Conservation (phyloP, 2,888 invertebrate genomes). For the Chydorus sphaericus region DNA sequence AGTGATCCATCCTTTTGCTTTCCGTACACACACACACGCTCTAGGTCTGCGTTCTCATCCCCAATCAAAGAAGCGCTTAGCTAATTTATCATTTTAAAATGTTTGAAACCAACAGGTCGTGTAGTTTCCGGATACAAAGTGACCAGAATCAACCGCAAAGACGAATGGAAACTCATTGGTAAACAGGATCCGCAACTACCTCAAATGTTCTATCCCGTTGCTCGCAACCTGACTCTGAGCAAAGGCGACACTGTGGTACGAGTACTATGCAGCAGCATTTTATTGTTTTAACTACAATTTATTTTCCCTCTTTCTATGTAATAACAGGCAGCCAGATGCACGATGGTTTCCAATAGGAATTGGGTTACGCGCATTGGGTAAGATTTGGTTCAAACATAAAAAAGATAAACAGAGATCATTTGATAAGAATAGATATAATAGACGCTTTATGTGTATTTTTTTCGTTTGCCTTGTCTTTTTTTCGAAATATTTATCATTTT, state of each 20-base stretch:
- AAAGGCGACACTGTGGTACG: slow-evolving; percentile 51
- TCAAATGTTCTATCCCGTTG: slow-evolving; percentile 86
- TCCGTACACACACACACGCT: slow-evolving; percentile 83
- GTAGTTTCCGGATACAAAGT: slow-evolving; percentile 73
- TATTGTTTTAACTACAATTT: not conserved
- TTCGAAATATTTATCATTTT: not conserved
- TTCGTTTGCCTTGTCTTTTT: not conserved
- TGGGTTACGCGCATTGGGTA: slow-evolving; percentile 58
- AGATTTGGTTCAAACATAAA: no score
- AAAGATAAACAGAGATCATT: no score
- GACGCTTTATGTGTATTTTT: no score
- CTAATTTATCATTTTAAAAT: not conserved
- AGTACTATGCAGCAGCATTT: slow-evolving; percentile 13
- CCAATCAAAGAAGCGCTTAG: not conserved
- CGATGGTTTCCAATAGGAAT: slow-evolving; percentile 62
- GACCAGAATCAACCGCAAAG: slow-evolving; percentile 36
- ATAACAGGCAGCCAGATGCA: slow-evolving; percentile 67
- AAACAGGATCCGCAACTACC: slow-evolving; percentile 74
- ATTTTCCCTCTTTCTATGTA: not conserved
- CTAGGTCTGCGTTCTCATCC: slow-evolving; percentile 41
- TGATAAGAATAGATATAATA: no score
- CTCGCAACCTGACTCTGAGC: slow-evolving; percentile 40
- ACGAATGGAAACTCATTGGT: slow-evolving; percentile 69
- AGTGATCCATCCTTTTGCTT: slow-evolving; percentile 84
- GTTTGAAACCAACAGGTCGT: slow-evolving; percentile 37